Conservation (phyloP, 2,113 vertebrate species). For the Catharus minimus region DNA sequence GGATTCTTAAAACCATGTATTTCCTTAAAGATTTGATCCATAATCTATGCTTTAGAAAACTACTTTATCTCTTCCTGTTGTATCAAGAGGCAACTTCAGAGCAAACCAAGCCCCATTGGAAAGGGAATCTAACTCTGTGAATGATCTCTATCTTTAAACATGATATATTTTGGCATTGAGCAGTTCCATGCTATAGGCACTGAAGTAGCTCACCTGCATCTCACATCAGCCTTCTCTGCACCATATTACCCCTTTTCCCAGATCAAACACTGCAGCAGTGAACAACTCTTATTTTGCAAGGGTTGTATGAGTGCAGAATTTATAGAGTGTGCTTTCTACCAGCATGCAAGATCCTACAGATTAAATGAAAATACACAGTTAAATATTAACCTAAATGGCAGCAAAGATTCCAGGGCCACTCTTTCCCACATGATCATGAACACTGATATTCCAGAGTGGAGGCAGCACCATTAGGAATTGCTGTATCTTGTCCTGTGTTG, state of each 20-base stretch:
- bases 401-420: neutral
- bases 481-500: neutral
- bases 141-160: neutral
- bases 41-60: neutral
- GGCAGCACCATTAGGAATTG: neutral
- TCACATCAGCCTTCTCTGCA: neutral
- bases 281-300: neutral
- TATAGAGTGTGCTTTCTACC: neutral
- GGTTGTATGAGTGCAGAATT: neutral
- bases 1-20: neutral
- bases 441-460: neutral
- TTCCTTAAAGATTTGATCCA: neutral
- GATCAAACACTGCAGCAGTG: neutral
- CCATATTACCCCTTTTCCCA: neutral
- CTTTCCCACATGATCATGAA: neutral
- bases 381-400: slow-evolving; percentile 35
- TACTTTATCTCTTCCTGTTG: neutral
- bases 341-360: neutral
- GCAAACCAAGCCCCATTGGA: neutral
- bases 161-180: neutral
- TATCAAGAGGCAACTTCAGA: neutral
- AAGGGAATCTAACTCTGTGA: neutral
- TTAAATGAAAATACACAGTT: neutral
- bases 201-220: neutral
- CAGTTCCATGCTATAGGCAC: neutral